Percentiles rank a stretch among this genome's conserved stretches.
Evolutionary conservation across 2,113 vertebrate genomes (phyloP).

Genomic region (Burhinus oedicnemus): DNA sequence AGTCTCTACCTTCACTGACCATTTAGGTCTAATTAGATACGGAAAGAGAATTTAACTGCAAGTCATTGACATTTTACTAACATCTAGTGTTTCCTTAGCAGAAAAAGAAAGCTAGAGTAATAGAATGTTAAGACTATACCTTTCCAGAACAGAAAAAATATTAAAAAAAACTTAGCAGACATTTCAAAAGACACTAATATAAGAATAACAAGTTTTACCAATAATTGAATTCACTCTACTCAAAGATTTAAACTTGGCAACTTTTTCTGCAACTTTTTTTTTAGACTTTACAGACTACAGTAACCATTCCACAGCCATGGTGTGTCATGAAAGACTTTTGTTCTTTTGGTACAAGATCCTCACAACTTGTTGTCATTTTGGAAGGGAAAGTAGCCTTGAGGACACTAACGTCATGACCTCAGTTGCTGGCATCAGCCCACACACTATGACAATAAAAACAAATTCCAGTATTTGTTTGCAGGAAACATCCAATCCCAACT

Average conservation of each 20-base stretch:
- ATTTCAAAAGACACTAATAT: neutral
- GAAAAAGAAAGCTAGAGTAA: constrained; percentile 38
- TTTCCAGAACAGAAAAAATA: neutral
- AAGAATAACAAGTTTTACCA: neutral
- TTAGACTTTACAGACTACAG: no score
- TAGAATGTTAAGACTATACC: neutral
- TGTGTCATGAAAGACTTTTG: neutral
- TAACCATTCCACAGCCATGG: neutral
- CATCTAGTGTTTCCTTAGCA: constrained; percentile 18
- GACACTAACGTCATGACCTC: neutral
- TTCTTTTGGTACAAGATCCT: neutral
- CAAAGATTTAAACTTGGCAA: neutral
- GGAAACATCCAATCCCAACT: neutral
- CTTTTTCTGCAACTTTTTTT: neutral
- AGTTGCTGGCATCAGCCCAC: neutral
- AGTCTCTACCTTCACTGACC: constrained; percentile 54
- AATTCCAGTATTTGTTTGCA: neutral
- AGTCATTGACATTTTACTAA: constrained; percentile 70
- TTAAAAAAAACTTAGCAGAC: neutral
- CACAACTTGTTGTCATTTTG: neutral
- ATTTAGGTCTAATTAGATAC: constrained; percentile 69
- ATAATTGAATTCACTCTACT: neutral
- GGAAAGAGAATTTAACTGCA: constrained; percentile 67
- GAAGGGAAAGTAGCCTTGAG: neutral
- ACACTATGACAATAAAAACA: neutral